Conservation (phyloP, 1,140 invertebrate genomes). For the Leptoteleia sp. region DNA sequence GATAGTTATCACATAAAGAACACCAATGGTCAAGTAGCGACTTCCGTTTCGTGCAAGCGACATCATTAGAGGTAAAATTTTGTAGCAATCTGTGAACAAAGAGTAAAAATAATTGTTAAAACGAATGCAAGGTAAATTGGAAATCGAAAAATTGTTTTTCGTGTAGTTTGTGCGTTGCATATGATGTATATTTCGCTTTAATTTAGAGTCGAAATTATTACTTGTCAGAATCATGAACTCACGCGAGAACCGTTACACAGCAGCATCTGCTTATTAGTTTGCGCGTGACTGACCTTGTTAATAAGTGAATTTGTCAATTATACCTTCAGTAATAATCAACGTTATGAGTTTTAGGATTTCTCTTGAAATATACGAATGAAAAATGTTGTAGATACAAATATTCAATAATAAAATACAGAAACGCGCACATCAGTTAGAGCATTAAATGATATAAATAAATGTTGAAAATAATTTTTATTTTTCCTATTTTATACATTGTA, state of each 20-base stretch:
- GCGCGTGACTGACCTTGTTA: constrained; percentile 57
- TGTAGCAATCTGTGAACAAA: constrained; percentile 44
- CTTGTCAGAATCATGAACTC: constrained; percentile 59
- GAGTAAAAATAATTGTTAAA: constrained; percentile 31
- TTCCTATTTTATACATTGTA: too few species aligned
- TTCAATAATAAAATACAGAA: too few species aligned
- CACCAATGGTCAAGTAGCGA: constrained; percentile 77
- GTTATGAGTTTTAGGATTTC: constrained; percentile 39
- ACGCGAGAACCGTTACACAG: constrained; percentile 54
- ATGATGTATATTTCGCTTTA: constrained; percentile 45
- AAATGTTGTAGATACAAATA: constrained; percentile 12
- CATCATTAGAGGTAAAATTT: constrained; percentile 66
- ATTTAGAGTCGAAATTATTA: constrained; percentile 57
- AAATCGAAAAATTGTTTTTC: constrained; percentile 29
- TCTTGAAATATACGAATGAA: constrained; percentile 13
- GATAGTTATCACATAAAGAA: constrained; percentile 79
- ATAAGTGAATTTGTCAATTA: constrained; percentile 62
- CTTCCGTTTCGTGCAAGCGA: constrained; percentile 74
- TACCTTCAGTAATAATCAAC: constrained; percentile 50
- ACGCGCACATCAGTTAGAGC: too few species aligned
- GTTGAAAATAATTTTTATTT: too few species aligned
- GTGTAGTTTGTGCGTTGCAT: constrained; percentile 10
- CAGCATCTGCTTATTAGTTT: constrained; percentile 57
- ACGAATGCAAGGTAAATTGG: constrained; percentile 13
- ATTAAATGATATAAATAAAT: too few species aligned